These are phyloP conservation scores for Sorex araneus DNA, from an alignment of 2,113 vertebrate genomes.

Conservation along the genomic window DNA sequence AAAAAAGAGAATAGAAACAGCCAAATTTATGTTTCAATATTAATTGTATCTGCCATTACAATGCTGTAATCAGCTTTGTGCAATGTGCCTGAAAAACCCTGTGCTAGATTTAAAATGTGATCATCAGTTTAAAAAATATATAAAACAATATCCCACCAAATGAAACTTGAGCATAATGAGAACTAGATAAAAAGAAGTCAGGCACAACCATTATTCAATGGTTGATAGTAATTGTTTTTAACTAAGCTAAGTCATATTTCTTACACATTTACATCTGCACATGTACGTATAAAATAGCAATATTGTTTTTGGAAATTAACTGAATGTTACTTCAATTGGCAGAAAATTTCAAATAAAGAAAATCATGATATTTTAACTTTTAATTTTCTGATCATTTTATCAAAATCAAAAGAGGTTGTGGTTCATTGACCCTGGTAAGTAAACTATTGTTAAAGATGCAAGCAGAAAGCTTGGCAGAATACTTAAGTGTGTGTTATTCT, in stretches of 20 bases:
- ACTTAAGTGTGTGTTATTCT: neutral
- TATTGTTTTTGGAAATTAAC: conserved; percentile 2
- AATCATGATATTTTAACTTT: neutral
- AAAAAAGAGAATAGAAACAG: conserved; percentile 81
- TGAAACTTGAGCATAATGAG: conserved; percentile 22
- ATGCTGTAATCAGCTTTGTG: conserved; percentile 84
- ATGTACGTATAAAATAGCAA: neutral
- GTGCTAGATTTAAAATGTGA: conserved; percentile 76
- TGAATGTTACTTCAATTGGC: neutral
- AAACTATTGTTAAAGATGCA: neutral
- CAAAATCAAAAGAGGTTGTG: neutral
- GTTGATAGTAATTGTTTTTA: conserved; percentile 34
- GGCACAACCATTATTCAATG: neutral
- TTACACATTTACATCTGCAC: neutral
- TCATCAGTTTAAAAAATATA: conserved; percentile 85
- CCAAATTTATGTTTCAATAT: conserved; percentile 74
- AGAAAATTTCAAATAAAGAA: neutral
- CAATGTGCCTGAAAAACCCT: conserved; percentile 77
- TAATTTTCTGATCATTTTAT: conserved; percentile 31
- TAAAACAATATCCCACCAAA: conserved; percentile 37
- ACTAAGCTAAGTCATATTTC: neutral
- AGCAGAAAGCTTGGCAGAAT: neutral
- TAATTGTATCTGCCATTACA: conserved; percentile 86
- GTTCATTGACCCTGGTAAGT: neutral
- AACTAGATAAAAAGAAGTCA: neutral